phyloP scores from a whole-genome alignment of 2,888 invertebrate species.

The Pantelozetes paolii region DNA sequence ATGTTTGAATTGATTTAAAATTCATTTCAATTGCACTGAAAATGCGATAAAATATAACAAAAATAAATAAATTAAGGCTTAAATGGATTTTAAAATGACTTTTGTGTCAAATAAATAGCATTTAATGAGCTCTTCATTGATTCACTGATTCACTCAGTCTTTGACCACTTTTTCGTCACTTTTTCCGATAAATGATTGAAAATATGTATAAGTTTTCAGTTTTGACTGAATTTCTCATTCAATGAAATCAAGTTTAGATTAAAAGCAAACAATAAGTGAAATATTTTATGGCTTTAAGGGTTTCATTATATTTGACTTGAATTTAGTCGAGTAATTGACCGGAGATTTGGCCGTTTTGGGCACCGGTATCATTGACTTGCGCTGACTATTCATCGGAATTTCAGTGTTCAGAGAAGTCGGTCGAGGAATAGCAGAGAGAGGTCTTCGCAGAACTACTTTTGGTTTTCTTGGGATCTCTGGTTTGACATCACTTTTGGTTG shows the following conservation, averaged over 20 bases:
- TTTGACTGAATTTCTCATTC: too few species aligned
- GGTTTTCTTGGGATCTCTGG: conserved; percentile 5
- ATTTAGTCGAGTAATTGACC: neutral
- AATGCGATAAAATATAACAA: neutral
- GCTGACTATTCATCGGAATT: neutral
- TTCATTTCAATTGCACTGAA: too few species aligned
- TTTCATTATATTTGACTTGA: conserved; percentile 13
- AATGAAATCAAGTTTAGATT: too few species aligned
- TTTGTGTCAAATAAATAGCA: too few species aligned
- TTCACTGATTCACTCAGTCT: too few species aligned
- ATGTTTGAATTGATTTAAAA: too few species aligned
- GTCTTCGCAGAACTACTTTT: conserved; percentile 14
- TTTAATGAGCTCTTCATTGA: too few species aligned
- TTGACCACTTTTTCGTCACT: too few species aligned
- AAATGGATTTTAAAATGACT: neutral
- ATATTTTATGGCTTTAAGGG: too few species aligned
- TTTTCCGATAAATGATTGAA: too few species aligned
- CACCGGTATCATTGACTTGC: conserved; percentile 41
- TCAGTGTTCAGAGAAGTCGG: conserved; percentile 28
- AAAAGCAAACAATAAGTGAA: too few species aligned
- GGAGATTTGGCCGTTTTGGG: conserved; percentile 37
- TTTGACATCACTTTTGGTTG: neutral
- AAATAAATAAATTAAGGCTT: conserved; percentile 8
- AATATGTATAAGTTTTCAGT: too few species aligned
- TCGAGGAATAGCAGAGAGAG: conserved; percentile 16